Evolutionary conservation across 2,888 invertebrate genomes (phyloP).

Genomic region (Gymnoscelis rufifasciata): DNA sequence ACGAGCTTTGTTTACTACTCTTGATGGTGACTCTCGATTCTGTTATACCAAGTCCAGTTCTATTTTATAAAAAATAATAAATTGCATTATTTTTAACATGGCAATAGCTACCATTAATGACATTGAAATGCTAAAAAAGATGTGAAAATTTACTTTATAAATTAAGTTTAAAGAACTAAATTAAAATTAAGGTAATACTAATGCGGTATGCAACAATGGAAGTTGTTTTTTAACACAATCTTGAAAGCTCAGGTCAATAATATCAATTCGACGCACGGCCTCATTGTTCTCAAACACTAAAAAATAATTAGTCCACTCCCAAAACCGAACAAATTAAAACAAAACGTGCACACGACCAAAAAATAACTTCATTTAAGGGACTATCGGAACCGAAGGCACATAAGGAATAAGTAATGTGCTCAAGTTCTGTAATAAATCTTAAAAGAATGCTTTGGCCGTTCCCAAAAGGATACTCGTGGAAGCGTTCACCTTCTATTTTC

Average conservation of each 20-base stretch:
- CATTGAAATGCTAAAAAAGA: no score
- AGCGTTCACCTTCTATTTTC: slow-evolving; percentile 78
- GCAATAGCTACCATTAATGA: no score
- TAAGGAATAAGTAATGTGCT: slow-evolving; percentile 77
- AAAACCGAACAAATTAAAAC: slow-evolving; percentile 29
- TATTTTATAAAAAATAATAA: no score
- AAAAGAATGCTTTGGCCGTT: slow-evolving; percentile 77
- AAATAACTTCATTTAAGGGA: slow-evolving; percentile 52
- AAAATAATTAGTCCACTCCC: slow-evolving; percentile 25
- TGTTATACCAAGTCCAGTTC: no score
- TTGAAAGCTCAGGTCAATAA: slow-evolving; percentile 7
- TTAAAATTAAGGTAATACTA: no score
- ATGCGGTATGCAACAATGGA: slow-evolving; percentile 9
- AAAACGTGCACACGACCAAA: slow-evolving; percentile 40
- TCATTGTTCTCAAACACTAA: slow-evolving; percentile 26
- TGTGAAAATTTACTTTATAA: no score
- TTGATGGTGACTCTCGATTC: no score
- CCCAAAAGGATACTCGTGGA: slow-evolving; percentile 78
- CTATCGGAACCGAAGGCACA: slow-evolving; percentile 65
- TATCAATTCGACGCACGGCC: slow-evolving; percentile 23
- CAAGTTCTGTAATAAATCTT: slow-evolving; percentile 78
- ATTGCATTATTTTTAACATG: no score
- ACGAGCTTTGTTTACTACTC: no score
- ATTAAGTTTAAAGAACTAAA: no score
- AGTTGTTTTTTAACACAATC: slow-evolving; percentile 10